Evolutionary conservation across 2,113 vertebrate species (phyloP).

Genomic region (Falcunculus frontatus): DNA sequence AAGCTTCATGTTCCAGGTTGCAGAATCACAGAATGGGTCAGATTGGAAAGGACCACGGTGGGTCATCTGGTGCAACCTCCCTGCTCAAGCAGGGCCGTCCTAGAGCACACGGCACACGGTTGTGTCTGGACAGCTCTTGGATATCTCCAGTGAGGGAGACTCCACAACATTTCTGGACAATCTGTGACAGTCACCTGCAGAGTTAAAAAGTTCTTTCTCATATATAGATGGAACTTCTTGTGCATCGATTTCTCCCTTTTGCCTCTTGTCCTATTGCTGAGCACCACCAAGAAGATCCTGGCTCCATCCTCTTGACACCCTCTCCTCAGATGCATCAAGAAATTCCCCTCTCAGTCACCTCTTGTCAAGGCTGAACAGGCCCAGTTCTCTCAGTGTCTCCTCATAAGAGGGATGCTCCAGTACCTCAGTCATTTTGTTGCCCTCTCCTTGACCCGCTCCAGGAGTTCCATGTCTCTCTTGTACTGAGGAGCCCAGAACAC

Average conservation of each 20-base stretch:
- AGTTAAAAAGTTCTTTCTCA: neutral
- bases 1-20: neutral
- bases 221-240: neutral
- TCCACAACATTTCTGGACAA: neutral
- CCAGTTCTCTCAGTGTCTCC: neutral
- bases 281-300: neutral
- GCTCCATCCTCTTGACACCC: neutral
- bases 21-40: neutral
- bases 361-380: neutral
- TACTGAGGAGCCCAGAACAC: too few relatives aligned
- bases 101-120: neutral
- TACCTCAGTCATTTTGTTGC: neutral
- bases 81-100: too few relatives aligned
- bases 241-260: neutral
- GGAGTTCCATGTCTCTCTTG: too few relatives aligned
- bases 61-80: neutral
- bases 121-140: neutral
- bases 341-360: neutral
- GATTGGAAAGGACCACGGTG: neutral
- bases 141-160: neutral
- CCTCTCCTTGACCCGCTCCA: too few relatives aligned
- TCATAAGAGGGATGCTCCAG: neutral
- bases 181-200: neutral
- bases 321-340: neutral
- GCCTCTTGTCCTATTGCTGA: neutral